Evolutionary conservation across 2,797 vertebrate species (phyloP), one percentile per base, ranked within the genome.

Genomic region (Hybognathus amarus): DNA sequence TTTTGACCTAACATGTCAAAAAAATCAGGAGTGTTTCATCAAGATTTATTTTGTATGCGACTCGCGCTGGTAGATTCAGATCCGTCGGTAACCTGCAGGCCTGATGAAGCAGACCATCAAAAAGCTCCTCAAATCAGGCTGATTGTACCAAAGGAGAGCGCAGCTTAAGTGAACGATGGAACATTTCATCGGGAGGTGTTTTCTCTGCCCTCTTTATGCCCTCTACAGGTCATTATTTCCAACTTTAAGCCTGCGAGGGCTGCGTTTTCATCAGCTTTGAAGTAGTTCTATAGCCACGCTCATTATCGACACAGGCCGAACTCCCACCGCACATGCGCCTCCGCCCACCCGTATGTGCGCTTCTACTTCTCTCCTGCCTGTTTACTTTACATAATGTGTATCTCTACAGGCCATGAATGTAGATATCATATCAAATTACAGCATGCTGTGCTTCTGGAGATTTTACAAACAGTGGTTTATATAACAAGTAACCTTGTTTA

Each of bases 291-390:
- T 47, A 73, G 70, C 47, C 56, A 17, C 3, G 83, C 91, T 93
- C 91, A 89, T 93, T 92, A 93, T 91, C 87, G 88, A 84, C 88
- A 85, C 88, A 85, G 87, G 86, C 87, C 83, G 66, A 87, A 86
- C 89, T 91, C 69, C 87, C 64, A 87, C 83, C 85, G 83, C 90
- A 89, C 90, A 92, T 88, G 89, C 88, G 89, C 90, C 90, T 91
- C 91, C 91, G 18, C 92, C 93, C 91, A 91, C 94, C 87, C 75
- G 27, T 69, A 83, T 80, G 85, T 85, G 88, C 83, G 88, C 64
- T 67, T 87, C n/a, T 24, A 68, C 69, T 70, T 36, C 38, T 59
- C 52, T n/a, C 40, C 56, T 73, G 77, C 77, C 52, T n/a, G 63
- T 81, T 74, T 85, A 76, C 42, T 81, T 85, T 79, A 84, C 54